These are phyloP conservation scores for Sebastes elongatus DNA, from an alignment of 2,797 vertebrate genomes.

Conservation along the genomic window DNA sequence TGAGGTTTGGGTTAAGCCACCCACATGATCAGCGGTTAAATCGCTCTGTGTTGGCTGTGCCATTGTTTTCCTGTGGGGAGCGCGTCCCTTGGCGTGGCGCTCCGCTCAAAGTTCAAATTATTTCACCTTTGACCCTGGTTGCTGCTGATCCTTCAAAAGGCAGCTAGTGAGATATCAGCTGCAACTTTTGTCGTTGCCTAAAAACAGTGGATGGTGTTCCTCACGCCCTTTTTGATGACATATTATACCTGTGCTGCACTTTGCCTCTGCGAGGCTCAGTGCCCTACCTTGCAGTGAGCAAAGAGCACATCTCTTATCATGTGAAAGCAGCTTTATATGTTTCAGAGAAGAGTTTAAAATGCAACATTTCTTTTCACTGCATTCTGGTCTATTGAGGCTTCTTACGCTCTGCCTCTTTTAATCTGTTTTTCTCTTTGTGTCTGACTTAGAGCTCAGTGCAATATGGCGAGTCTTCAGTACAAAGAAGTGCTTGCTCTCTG, in stretches of 20 bases:
- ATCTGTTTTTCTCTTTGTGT: slow-evolving; percentile 6
- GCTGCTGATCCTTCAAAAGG: neutral
- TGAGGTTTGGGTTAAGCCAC: neutral
- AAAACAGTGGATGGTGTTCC: neutral
- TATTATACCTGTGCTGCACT: neutral
- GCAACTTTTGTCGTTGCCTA: neutral
- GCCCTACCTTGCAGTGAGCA: neutral
- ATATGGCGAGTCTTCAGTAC: neutral
- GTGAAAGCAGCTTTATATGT: neutral
- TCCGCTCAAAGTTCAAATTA: neutral
- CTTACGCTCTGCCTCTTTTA: neutral
- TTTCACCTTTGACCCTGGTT: neutral
- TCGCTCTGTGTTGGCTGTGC: neutral
- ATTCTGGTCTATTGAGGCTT: slow-evolving; percentile 1
- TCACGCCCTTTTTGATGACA: neutral
- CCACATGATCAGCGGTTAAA: neutral
- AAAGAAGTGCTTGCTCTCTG: slow-evolving; percentile 15
- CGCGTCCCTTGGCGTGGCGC: too few species aligned
- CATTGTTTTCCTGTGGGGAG: neutral
- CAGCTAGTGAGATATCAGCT: neutral
- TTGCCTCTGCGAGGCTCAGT: fast-evolving
- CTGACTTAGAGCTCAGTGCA: neutral
- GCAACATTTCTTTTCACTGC: neutral
- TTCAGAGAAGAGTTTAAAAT: neutral
- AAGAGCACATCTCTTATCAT: neutral